Conservation (phyloP, 2,113 vertebrate species). For the Lepus americanus region DNA sequence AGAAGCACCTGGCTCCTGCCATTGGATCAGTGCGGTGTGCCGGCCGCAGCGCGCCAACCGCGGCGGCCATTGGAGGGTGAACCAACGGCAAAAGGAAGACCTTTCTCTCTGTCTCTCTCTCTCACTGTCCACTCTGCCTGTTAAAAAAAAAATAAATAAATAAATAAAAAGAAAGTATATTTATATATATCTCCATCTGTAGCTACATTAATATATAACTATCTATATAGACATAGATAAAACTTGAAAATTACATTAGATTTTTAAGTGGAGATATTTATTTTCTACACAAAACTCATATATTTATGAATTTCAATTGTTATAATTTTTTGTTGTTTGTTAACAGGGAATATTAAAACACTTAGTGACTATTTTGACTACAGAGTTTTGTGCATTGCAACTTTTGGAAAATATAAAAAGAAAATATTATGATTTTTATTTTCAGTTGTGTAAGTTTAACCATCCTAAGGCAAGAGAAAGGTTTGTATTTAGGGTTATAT, state of each 20-base stretch:
- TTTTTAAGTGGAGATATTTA: neutral
- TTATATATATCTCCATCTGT: too few relatives aligned
- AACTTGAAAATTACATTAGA: neutral
- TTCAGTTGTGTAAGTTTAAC: neutral
- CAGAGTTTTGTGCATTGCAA: neutral
- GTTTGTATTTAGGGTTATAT: neutral
- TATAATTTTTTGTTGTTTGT: neutral
- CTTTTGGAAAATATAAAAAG: neutral
- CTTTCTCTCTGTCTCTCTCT: too few relatives aligned
- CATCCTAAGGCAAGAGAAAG: neutral
- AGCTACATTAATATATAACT: too few relatives aligned
- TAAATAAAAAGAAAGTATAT: too few relatives aligned
- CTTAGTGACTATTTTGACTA: neutral
- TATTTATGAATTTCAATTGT: neutral
- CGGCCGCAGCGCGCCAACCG: too few relatives aligned
- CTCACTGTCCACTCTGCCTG: too few relatives aligned
- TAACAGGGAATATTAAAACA: neutral
- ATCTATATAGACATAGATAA: neutral
- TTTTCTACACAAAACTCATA: neutral
- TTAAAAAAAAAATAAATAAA: too few relatives aligned
- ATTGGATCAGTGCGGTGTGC: too few relatives aligned
- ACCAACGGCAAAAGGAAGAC: too few relatives aligned
- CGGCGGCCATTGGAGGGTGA: too few relatives aligned
- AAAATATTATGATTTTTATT: neutral
- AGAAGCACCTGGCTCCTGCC: too few relatives aligned